Conservation (phyloP, 2,113 vertebrate genomes). For the Chunga burmeisteri region DNA sequence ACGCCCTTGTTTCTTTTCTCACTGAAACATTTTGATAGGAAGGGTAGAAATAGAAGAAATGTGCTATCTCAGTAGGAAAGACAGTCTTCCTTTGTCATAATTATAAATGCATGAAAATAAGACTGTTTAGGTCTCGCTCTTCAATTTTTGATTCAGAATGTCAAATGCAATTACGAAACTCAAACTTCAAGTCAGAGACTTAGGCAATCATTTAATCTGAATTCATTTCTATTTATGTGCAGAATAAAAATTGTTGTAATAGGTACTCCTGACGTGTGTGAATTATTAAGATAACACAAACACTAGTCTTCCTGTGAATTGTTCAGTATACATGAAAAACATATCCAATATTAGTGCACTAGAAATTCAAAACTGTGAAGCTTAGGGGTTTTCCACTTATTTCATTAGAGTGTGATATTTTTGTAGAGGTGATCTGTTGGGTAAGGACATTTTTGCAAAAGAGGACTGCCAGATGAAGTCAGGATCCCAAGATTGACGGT, state of each 20-base stretch:
- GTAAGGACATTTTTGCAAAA: not conserved
- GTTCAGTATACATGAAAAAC: not conserved
- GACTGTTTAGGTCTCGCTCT: not conserved
- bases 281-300: not conserved
- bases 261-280: not conserved
- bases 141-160: not conserved
- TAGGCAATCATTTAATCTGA: not conserved
- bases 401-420: not conserved
- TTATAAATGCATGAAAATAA: not conserved
- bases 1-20: not conserved
- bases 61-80: not conserved
- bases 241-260: not conserved
- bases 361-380: not conserved
- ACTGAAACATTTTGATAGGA: not conserved
- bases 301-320: not conserved
- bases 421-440: not conserved
- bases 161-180: slow-evolving; percentile 12
- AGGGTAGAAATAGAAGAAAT: not conserved
- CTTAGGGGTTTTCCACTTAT: not conserved
- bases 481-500: not conserved
- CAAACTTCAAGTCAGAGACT: not conserved
- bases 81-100: not conserved
- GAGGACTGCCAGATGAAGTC: not conserved
- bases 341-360: not conserved
- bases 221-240: not conserved